These are phyloP conservation scores for Achatina immaculata DNA, from an alignment of 1,140 invertebrate species.

Conservation along the genomic window DNA sequence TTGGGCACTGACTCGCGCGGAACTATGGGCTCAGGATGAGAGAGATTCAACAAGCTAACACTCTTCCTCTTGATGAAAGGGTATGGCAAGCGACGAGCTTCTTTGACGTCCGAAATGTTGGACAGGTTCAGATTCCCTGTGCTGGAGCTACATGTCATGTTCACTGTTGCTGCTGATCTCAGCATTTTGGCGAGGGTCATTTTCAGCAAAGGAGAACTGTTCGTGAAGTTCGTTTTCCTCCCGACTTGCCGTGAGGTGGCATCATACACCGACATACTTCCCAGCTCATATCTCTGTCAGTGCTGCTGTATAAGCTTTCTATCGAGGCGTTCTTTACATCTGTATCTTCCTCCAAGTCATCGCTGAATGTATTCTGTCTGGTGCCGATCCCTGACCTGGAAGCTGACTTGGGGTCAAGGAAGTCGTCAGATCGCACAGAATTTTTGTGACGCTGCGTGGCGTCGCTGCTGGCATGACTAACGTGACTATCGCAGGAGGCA, in stretches of 20 bases:
- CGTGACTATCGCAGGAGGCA: conserved; percentile 41
- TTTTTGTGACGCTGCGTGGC: neutral
- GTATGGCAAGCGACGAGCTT: neutral
- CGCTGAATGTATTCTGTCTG: conserved; percentile 41
- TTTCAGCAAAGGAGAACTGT: neutral
- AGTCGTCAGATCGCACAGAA: conserved; percentile 29
- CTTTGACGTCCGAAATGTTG: neutral
- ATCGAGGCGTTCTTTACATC: conserved; percentile 43
- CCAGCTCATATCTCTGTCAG: conserved; percentile 44
- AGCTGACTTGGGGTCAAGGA: conserved; percentile 23
- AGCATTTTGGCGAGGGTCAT: neutral
- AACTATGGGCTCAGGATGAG: neutral
- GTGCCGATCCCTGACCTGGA: conserved; percentile 24
- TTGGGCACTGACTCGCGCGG: neutral
- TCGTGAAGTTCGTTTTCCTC: neutral
- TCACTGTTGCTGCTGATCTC: neutral
- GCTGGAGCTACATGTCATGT: neutral
- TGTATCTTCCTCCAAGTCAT: conserved; percentile 39
- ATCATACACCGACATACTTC: neutral
- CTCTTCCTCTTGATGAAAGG: neutral
- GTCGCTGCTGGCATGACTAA: neutral
- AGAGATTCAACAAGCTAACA: neutral
- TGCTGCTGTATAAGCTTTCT: conserved; percentile 45
- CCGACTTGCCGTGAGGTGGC: neutral
- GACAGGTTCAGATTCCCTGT: neutral